These are phyloP conservation scores for Ceratosolen solmsi DNA, from an alignment of 1,140 invertebrate genomes.

Conservation along the genomic window DNA sequence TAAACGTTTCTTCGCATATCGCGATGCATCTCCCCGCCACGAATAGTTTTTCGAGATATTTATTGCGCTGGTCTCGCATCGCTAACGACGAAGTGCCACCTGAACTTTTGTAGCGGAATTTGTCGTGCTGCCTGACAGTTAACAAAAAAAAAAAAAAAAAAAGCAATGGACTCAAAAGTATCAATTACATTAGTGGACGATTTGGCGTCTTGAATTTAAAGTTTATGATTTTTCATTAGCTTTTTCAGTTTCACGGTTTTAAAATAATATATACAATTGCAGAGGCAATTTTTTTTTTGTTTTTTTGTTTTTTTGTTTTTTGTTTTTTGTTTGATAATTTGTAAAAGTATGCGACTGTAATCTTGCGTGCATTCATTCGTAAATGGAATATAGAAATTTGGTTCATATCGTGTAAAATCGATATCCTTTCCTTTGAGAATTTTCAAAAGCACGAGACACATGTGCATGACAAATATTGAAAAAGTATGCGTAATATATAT, in stretches of 20 bases:
- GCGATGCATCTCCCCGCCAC: slow-evolving; percentile 32
- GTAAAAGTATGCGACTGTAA: too few species aligned
- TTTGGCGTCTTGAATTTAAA: not conserved
- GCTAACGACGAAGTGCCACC: slow-evolving; percentile 24
- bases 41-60: slow-evolving; percentile 66
- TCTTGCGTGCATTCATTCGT: too few species aligned
- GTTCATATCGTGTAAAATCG: too few species aligned
- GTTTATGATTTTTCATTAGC: not conserved
- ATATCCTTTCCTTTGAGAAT: too few species aligned
- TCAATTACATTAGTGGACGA: not conserved
- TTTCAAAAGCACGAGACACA: too few species aligned
- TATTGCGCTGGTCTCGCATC: slow-evolving; percentile 54
- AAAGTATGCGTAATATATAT: too few species aligned
- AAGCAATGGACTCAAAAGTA: not conserved
- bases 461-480: too few species aligned
- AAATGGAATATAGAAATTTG: too few species aligned
- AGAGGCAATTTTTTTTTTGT: too few species aligned
- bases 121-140: not conserved
- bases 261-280: too few species aligned
- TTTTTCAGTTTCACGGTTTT: not conserved
- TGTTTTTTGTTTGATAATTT: too few species aligned
- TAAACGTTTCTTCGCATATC: slow-evolving; percentile 59
- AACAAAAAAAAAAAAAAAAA: not conserved
- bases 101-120: not conserved
- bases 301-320: too few species aligned